phyloP scores from a whole-genome alignment of 2,797 vertebrate genomes.

The Gambelia wislizenii region DNA sequence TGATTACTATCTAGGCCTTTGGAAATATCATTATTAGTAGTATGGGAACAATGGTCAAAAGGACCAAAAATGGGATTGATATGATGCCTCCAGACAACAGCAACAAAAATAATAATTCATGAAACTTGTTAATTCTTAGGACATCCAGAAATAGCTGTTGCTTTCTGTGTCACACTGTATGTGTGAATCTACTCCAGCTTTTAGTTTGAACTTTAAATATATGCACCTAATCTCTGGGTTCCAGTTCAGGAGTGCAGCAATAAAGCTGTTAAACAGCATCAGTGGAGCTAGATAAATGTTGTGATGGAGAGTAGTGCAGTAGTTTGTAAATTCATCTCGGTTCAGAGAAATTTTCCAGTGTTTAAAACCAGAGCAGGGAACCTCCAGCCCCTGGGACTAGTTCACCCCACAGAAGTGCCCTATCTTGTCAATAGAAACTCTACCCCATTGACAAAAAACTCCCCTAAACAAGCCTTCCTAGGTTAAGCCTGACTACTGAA shows the following conservation, averaged over 20 bases:
- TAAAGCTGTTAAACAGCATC: background rate
- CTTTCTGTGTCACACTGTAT: too few relatives aligned
- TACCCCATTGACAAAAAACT: too few relatives aligned
- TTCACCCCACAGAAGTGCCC: too few relatives aligned
- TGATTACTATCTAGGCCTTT: slow-evolving; percentile 77
- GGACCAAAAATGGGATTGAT: slow-evolving; percentile 77
- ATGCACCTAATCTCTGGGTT: too few relatives aligned
- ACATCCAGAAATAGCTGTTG: too few relatives aligned
- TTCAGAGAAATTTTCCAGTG: background rate
- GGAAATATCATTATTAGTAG: slow-evolving; percentile 79
- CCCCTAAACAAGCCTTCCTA: too few relatives aligned
- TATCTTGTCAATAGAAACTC: too few relatives aligned
- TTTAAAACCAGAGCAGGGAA: too few relatives aligned
- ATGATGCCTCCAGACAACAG: slow-evolving; percentile 67
- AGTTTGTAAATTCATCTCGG: background rate
- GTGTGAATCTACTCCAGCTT: too few relatives aligned
- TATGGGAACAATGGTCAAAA: slow-evolving; percentile 69
- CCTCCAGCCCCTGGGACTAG: too few relatives aligned
- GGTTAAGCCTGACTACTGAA: too few relatives aligned
- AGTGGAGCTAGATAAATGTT: background rate
- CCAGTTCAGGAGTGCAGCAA: background rate
- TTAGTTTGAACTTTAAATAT: background rate
- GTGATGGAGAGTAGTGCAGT: background rate
- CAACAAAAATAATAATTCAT: slow-evolving; percentile 56
- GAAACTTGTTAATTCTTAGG: slow-evolving; percentile 73